Evolutionary conservation across 92 coral and sea anemone genomes (phyloP).

Genomic region (Siderastrea radians): DNA sequence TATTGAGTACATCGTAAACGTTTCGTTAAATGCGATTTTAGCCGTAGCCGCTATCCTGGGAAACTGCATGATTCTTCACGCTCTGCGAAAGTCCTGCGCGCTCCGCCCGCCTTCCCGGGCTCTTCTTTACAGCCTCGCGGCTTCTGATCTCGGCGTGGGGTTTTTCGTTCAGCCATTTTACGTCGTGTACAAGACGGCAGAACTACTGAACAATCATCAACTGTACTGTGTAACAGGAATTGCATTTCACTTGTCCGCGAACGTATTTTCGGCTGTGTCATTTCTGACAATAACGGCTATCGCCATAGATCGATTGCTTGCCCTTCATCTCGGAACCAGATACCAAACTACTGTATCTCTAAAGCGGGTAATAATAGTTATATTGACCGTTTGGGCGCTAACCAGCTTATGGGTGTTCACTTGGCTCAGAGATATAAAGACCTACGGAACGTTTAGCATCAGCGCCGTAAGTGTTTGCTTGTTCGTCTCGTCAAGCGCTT

Average conservation of each 20-base stretch:
- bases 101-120: slow-evolving; percentile 47
- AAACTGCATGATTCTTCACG: slow-evolving; percentile 9
- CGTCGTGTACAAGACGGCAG: slow-evolving; percentile 36
- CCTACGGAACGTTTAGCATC: slow-evolving; percentile 26
- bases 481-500: slow-evolving; percentile 12
- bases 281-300: slow-evolving; percentile 37
- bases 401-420: slow-evolving; percentile 42
- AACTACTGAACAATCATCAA: slow-evolving; percentile 11
- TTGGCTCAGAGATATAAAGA: slow-evolving; percentile 20
- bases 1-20: slow-evolving; percentile 27
- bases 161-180: slow-evolving; percentile 38
- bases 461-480: slow-evolving; percentile 24
- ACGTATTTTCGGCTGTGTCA: slow-evolving; percentile 48
- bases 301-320: slow-evolving; percentile 26
- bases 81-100: slow-evolving; percentile 25
- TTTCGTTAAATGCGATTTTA: slow-evolving; percentile 22
- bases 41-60: slow-evolving; percentile 28
- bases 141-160: slow-evolving; percentile 40
- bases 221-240: slow-evolving; percentile 43
- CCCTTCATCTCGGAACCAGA: slow-evolving; percentile 1
- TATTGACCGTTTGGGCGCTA: slow-evolving; percentile 29
- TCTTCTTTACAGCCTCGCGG: slow-evolving; percentile 42
- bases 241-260: slow-evolving; percentile 49
- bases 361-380: slow-evolving; percentile 6
- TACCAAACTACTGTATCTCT: slow-evolving; percentile 26